Percentiles rank a stretch among this genome's conserved stretches.
Evolutionary conservation across 2,797 vertebrate species (phyloP).

Genomic region (Cyprinodon diabolis): DNA sequence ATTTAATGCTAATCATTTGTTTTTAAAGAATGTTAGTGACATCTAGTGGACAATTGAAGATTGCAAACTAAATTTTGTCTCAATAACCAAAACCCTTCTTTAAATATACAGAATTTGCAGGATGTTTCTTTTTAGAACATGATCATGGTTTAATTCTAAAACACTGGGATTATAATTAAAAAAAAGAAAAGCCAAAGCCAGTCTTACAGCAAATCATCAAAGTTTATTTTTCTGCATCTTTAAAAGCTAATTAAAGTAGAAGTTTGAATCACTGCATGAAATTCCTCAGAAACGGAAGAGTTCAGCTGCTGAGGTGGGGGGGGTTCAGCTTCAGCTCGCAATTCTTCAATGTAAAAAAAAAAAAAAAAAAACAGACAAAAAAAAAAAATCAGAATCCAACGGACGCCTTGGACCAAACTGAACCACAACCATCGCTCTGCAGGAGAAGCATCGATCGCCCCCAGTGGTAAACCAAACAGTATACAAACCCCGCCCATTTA

Average conservation of each 20-base stretch:
- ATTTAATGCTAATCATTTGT: too few species aligned
- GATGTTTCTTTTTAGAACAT: too few species aligned
- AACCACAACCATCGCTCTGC: not conserved
- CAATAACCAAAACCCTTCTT: too few species aligned
- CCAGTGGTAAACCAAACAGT: conserved; percentile 47
- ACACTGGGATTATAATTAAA: not conserved
- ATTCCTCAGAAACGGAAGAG: not conserved
- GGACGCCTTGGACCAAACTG: not conserved
- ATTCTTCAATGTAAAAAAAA: not conserved
- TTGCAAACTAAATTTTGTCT: too few species aligned
- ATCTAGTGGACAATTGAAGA: too few species aligned
- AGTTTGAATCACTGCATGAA: conserved; percentile 17
- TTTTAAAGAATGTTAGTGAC: too few species aligned
- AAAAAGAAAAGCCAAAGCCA: not conserved
- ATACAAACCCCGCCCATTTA: conserved; percentile 7
- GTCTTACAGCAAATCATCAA: conserved; percentile 50
- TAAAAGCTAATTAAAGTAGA: conserved; percentile 60
- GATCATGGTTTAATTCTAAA: not conserved
- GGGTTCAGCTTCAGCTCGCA: not conserved
- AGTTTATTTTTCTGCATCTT: conserved; percentile 67
- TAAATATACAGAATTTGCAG: too few species aligned
- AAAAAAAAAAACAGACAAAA: too few species aligned
- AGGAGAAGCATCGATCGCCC: conserved; percentile 12
- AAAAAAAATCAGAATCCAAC: not conserved
- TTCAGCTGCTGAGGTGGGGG: not conserved